These are phyloP conservation scores for Agriotes lineatus DNA, from an alignment of 2,888 invertebrate species.

Conservation along the genomic window DNA sequence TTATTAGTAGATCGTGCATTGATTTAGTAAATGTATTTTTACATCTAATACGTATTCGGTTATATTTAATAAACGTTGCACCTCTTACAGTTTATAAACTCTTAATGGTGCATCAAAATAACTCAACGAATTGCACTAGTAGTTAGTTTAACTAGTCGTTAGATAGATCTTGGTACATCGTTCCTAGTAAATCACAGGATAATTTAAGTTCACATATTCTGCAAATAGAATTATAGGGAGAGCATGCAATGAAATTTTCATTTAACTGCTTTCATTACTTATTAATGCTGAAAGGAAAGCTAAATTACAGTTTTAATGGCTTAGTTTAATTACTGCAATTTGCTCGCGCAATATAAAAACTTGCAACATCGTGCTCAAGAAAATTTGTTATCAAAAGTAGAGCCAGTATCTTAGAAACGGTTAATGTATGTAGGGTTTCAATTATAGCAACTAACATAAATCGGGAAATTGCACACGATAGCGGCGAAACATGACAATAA, in stretches of 20 bases:
- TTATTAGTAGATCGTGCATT: too few species aligned
- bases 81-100: too few species aligned
- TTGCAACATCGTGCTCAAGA: conserved; percentile 10
- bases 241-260: conserved; percentile 53
- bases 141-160: too few species aligned
- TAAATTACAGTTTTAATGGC: conserved; percentile 43
- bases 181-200: conserved; percentile 15
- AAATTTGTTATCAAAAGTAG: conserved; percentile 30
- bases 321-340: conserved; percentile 43
- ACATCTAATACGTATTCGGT: too few species aligned
- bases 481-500: conserved; percentile 46
- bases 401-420: conserved; percentile 30
- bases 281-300: conserved; percentile 48
- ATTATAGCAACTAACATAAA: conserved; percentile 36
- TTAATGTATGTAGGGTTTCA: conserved; percentile 29
- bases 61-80: too few species aligned
- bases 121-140: too few species aligned
- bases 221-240: conserved; percentile 36
- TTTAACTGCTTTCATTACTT: conserved; percentile 53
- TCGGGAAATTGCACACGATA: conserved; percentile 45
- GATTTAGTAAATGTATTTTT: too few species aligned
- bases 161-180: neutral
- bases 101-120: too few species aligned
- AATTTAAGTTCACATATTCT: conserved; percentile 33
- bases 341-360: conserved; percentile 36